Evolutionary conservation across 2,797 vertebrate species (phyloP), one percentile per base, ranked within the genome.

Genomic region (Sebastes hubbsi): DNA sequence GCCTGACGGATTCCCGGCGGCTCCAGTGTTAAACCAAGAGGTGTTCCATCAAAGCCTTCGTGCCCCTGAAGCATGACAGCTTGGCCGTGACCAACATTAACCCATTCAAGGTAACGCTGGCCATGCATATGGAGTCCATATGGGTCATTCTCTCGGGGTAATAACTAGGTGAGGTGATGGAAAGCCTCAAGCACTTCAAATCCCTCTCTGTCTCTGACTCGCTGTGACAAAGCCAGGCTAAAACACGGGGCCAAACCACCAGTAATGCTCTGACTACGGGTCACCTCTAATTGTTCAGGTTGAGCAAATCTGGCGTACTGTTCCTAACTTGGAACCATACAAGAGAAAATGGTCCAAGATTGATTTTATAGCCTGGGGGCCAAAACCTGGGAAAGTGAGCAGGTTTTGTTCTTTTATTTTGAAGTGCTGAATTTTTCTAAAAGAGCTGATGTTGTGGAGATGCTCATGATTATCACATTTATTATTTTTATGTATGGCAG

Each of bases 231-330:
- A 75, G 74, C 64, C 59, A 36, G 68, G 62, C 72, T 71, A 25
- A 60, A 75, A 69, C 70, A 34, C 3, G 4, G 25, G 30, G 80
- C 89, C 84, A 90, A 87, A 81, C 81, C 81, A 18, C 72, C 62
- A 62, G 72, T 67, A 80, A 87, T 25, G 73, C 84, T 82, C 36
- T 5, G 65, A 84, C 42, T 30, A 14, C 0, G 76, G 92, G 85
- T 92, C 90, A 85, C 52, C 77, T 90, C 82, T 91, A 89, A 92
- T 85, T 89, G 86, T 90, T 87, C 68, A 54, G 82, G 88, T 81
- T 89, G 85, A 90, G 32, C n/a, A 72, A 78, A 83, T 81, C 74
- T 92, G 92, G 86, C 83, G 22, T 20, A 18, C 71, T 25, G 55
- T 72, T 77, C 67, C 36, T 42, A n/a, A 61, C 70, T 80, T 86